A percentile compares a stretch with the other conserved stretches of the same genome.
These are phyloP conservation scores for Phragmatobia fuliginosa DNA, from an alignment of 2,888 invertebrate species.

Conservation along the genomic window DNA sequence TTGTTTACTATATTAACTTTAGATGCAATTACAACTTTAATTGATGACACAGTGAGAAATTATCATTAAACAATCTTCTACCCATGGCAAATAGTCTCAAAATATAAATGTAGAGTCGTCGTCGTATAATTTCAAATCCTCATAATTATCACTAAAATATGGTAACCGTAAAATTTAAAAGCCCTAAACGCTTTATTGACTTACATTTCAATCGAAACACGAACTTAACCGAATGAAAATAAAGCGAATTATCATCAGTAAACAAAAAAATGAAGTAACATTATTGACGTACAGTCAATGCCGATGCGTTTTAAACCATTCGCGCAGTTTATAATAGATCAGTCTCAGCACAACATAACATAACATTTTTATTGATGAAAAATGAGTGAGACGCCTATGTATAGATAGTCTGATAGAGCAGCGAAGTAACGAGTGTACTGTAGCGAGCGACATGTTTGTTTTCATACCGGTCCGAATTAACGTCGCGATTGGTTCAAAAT, in stretches of 20 bases:
- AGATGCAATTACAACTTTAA: not conserved
- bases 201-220: constrained; percentile 9
- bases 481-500: constrained; percentile 86
- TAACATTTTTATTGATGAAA: constrained; percentile 73
- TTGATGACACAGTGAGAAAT: not conserved
- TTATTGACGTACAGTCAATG: constrained; percentile 25
- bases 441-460: constrained; percentile 82
- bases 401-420: constrained; percentile 71
- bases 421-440: constrained; percentile 54
- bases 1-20: not conserved
- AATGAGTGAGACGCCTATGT: constrained; percentile 68
- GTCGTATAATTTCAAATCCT: constrained; percentile 8
- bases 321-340: constrained; percentile 52
- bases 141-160: not conserved
- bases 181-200: constrained; percentile 8
- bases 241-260: constrained; percentile 2
- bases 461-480: constrained; percentile 86
- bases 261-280: constrained; percentile 1
- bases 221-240: not conserved
- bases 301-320: constrained; percentile 30
- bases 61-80: not conserved
- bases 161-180: not conserved
- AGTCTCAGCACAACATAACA: constrained; percentile 58
- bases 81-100: not conserved
- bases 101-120: not conserved